A percentile compares a stretch with the other conserved stretches of the same genome.
Evolutionary conservation across 2,113 vertebrate species (phyloP).

Genomic region (Euleptes europaea): DNA sequence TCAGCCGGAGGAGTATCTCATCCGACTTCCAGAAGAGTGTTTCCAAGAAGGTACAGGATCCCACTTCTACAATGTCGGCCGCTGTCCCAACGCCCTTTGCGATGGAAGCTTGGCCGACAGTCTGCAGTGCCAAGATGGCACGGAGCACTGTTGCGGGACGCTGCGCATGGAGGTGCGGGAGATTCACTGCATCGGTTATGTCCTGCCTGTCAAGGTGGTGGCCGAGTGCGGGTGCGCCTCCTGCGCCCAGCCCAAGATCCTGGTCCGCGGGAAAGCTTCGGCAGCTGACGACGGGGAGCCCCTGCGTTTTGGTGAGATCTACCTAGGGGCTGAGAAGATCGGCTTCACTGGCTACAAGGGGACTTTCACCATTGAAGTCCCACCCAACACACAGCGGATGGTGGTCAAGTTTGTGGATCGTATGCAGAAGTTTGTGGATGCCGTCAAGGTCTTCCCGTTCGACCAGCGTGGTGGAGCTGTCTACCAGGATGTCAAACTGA

Average conservation of each 20-base stretch:
- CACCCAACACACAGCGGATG: constrained; percentile 79
- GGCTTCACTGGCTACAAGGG: constrained; percentile 93
- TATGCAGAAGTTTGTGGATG: constrained; percentile 81
- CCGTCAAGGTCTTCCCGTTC: constrained; percentile 90
- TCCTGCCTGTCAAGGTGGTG: constrained; percentile 85
- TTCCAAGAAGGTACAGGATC: constrained; percentile 74
- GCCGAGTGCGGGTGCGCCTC: constrained; percentile 86
- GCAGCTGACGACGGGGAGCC: constrained; percentile 87
- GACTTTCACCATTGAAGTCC: constrained; percentile 89
- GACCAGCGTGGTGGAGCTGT: constrained; percentile 85
- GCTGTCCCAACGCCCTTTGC: constrained; percentile 82
- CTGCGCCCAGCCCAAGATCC: constrained; percentile 79
- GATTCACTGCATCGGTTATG: constrained; percentile 80
- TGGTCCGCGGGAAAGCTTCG: constrained; percentile 86
- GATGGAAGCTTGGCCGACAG: constrained; percentile 67
- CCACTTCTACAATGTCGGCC: constrained; percentile 85
- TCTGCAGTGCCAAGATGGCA: constrained; percentile 76
- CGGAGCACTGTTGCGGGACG: constrained; percentile 82
- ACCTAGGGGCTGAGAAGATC: constrained; percentile 79
- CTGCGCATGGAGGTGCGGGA: constrained; percentile 79
- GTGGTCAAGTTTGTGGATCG: constrained; percentile 89
- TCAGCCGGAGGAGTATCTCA: constrained; percentile 79
- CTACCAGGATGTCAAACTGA: constrained; percentile 90
- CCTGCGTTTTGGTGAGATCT: constrained; percentile 89
- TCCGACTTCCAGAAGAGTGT: constrained; percentile 88